Evolutionary conservation across 2,113 vertebrate species (phyloP), one percentile per base, ranked within the genome.

Genomic region (Podiceps cristatus): DNA sequence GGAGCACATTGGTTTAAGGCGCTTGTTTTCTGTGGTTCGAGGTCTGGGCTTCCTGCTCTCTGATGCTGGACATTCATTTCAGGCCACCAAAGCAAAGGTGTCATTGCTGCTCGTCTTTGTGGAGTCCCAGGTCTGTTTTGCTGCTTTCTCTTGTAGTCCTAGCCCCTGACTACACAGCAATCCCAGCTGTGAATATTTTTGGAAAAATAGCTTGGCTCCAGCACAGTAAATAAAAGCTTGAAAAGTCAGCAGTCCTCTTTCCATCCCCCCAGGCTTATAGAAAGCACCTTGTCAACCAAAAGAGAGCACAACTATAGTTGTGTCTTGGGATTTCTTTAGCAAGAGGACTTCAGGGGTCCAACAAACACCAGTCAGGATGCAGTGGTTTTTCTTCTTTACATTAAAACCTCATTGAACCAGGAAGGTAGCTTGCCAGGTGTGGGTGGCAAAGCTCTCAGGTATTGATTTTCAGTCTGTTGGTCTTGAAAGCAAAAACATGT

Each of bases 261-360:
- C 33, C 35, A 35, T n/a, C 5, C 5, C 5, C 13, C 8, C 18
- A 2, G 13, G 25, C 28, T 91, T 0, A 0, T n/a, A 74, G 64
- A 88, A 84, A 78, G 40, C 68, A 92, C 27, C 27, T 31, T 0
- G 2, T 59, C 47, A 90, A 72, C 7, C 6, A n/a, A 71, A 74
- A 81, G 53, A 53, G 20, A 75, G 4, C 27, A 47, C 3, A 58
- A 10, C 55, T 80, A 23, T 8, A 40, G 11, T 14, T 45, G 18
- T 72, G 40, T 45, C 22, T 60, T 79, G 47, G 33, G 23, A 75
- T 93, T 90, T 92, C 40, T 93, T 91, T 49, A 89, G 24, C 33
- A 85, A 78, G 28, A 31, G 19, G 19, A 64, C 59, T 79, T 83
- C 40, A 59, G 24, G 50, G 66, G 28, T 55, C 24, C 1, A 11